Conservation (phyloP, 2,113 vertebrate genomes). For the Triplophysa tibetana region DNA sequence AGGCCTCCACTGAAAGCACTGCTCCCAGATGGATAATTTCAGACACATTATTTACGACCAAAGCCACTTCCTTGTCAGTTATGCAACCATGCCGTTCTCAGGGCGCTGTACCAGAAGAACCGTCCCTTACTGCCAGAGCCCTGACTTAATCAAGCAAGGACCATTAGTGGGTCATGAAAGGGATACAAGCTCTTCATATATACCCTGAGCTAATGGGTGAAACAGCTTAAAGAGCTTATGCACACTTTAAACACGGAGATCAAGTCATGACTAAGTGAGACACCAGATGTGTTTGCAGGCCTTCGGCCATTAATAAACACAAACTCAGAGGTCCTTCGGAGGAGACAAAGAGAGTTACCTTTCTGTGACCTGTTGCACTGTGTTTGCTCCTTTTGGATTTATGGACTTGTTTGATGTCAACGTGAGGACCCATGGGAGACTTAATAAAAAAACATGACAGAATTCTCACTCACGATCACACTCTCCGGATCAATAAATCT, state of each 20-base stretch:
- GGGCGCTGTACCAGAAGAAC: constrained; percentile 40
- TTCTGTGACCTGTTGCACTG: constrained; percentile 49
- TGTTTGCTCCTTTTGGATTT: constrained; percentile 51
- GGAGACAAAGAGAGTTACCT: constrained; percentile 54
- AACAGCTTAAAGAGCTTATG: constrained; percentile 51
- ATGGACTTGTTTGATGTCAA: constrained; percentile 48
- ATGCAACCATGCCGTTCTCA: constrained; percentile 63
- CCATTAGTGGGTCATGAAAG: constrained; percentile 57
- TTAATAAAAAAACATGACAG: constrained; percentile 52
- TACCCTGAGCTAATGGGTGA: constrained; percentile 23
- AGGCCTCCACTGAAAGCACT: constrained; percentile 65
- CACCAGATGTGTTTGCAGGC: constrained; percentile 55
- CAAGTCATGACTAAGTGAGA: constrained; percentile 53
- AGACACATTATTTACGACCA: constrained; percentile 66
- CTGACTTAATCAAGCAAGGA: constrained; percentile 66
- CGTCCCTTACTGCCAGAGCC: constrained; percentile 54
- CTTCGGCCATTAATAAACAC: constrained; percentile 45
- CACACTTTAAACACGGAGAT: constrained; percentile 43
- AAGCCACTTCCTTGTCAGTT: constrained; percentile 64
- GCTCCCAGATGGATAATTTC: constrained; percentile 69
- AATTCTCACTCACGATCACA: constrained; percentile 36
- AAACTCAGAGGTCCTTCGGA: constrained; percentile 52
- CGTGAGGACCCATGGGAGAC: constrained; percentile 39
- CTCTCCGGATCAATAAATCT: constrained; percentile 51
- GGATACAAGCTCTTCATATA: constrained; percentile 29